Evolutionary conservation across 2,797 vertebrate species (phyloP), one percentile per base, ranked within the genome.

Genomic region (Takifugu ocellatus): DNA sequence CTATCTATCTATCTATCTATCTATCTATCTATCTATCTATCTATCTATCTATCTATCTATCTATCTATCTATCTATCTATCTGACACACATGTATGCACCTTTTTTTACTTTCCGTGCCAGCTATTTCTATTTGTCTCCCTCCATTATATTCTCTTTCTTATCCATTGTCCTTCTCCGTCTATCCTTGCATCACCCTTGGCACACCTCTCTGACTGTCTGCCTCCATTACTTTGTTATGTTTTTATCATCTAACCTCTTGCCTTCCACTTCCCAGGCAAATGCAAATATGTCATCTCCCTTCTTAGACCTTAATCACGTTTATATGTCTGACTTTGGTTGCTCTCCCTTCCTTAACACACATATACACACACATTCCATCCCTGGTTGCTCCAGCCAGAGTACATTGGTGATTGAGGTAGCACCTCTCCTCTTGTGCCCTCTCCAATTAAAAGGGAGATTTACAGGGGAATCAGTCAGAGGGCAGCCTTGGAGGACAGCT

Each of bases 361-460:
- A 43, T 70, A 76, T 74, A 73, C 70, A 54, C 58, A 59, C 63
- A 71, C 52, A 47, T 29, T 26, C 26, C 54, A 24, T 49, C 6
- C 45, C 49, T 54, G 6, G 31, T 54, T 25, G 3, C 16, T 39
- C 25, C 56, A 16, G 6, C 63, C 31, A 54, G 74, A 77, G 78
- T 85, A 73, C 61, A 82, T 84, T 82, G 80, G 75, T 58, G 78
- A 78, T 78, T 75, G 79, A 81, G 66, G 68, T 72, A 49, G 74
- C 69, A 79, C 81, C 80, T 84, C 83, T 75, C 63, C 75, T 70
- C 65, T 65, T 60, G 61, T 82, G 85, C 85, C 82, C 81, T 83
- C 79, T 85, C 86, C 86, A 91, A 90, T 91, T 91, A 90, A 88
- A 86, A 79, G 69, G 70, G 73, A 85, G 89, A 90, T 90, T 89